Percentiles rank a stretch among this genome's conserved stretches.
Conservation (phyloP, 2,113 vertebrate genomes). For the Phoenicopterus ruber region DNA sequence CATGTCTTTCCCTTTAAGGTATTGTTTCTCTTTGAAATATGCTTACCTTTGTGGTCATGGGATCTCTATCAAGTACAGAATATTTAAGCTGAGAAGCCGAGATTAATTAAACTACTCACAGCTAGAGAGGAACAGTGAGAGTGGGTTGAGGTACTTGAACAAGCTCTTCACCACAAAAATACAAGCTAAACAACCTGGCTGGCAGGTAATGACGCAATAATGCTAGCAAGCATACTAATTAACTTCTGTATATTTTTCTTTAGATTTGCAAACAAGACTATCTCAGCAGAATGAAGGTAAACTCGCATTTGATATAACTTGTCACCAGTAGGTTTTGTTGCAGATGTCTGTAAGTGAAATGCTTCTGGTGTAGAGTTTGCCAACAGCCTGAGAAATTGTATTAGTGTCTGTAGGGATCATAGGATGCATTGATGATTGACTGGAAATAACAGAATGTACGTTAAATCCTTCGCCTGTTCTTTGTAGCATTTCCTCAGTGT, state of each 20-base stretch:
- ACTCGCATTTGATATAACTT: background rate
- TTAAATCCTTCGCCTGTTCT: background rate
- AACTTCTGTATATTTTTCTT: conserved; percentile 48
- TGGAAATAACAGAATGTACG: background rate
- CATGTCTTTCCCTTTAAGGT: background rate
- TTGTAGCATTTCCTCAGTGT: background rate
- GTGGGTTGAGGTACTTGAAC: background rate
- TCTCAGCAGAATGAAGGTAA: conserved; percentile 86
- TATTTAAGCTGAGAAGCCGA: background rate
- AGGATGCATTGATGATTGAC: background rate
- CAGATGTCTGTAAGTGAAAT: background rate
- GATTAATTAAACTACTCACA: background rate
- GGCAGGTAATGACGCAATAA: background rate
- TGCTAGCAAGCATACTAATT: background rate
- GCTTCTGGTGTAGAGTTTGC: background rate
- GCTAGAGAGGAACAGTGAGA: background rate
- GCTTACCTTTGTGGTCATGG: background rate
- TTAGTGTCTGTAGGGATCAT: background rate
- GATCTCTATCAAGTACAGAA: background rate
- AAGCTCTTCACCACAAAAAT: background rate
- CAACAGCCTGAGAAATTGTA: background rate
- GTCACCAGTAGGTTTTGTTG: background rate
- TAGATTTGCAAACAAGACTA: conserved; percentile 84
- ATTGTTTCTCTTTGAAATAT: background rate
- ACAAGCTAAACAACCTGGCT: background rate